Base-by-base conservation (phyloP, 2,113 vertebrate species). In the Chlorodrepanis virens region DNA sequence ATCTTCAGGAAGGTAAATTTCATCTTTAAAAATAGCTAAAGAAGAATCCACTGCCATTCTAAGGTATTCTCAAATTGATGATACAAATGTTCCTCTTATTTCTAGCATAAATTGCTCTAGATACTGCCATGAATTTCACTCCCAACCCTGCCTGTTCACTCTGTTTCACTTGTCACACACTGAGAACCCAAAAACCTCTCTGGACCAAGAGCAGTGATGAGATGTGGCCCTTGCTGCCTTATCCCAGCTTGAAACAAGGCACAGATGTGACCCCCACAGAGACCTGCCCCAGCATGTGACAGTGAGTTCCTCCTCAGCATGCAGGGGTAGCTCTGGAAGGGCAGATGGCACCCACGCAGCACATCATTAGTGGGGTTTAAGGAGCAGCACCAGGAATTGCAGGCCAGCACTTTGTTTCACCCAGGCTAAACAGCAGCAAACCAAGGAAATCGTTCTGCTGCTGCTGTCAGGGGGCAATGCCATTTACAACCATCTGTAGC, bases 351-450 rank as follows among this genome's bases (percentile, higher is more conserved):
- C 81, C n/a, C 63, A 91, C 57, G 37, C 61, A 57, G 57, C 31
- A n/a, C 31, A 12, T 56, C 53, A 80, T 76, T 76, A 76, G 29
- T 49, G 72, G 70, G 19, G 24, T 90, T 93, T 94, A 87, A 91
- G 57, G 81, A 87, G 87, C 93, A 95, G 94, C 83, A 71, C 87
- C 71, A 91, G 74, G 74, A 76, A 93, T 57, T 83, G 64, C 3
- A 64, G 40, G 85, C 74, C 90, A 93, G 87, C 44, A 95, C 65
- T 70, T 94, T 64, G 40, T 37, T 95, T 61, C 78, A 87, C n/a
- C 29, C 84, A 87, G 60, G 52, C 69, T 84, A 71, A 93, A 59
- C 9, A 95, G 61, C 4, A 52, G 65, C 84, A 84, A 87, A 84
- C 40, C 53, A 87, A 64, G 60, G 70, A 82, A 77, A 94, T 94